A percentile compares a stretch with the other conserved stretches of the same genome.
Evolutionary conservation across 2,888 invertebrate genomes (phyloP).

Genomic region (Iselma pallidipennis): DNA sequence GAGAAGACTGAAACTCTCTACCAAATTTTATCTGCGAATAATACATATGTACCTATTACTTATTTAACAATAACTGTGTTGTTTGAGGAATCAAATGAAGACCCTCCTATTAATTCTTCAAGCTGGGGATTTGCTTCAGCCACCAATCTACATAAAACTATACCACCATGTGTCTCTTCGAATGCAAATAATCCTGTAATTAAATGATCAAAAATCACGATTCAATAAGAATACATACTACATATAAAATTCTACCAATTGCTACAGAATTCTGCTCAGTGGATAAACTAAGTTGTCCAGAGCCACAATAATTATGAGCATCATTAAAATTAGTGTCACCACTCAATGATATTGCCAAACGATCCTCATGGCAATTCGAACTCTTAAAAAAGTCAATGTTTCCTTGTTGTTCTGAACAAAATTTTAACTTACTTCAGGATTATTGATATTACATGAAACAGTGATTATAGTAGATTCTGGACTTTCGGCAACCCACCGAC

Average conservation of each 20-base stretch:
- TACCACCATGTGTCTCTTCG: not conserved
- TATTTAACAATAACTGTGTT: too few relatives aligned
- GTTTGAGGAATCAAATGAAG: too few relatives aligned
- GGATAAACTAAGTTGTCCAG: constrained; percentile 41
- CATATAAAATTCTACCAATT: constrained; percentile 31
- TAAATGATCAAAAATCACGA: not conserved
- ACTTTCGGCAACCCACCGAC: constrained; percentile 59
- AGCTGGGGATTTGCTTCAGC: too few relatives aligned
- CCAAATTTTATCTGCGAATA: too few relatives aligned
- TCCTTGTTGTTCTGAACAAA: not conserved
- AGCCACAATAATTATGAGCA: constrained; percentile 60
- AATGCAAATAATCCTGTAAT: constrained; percentile 6
- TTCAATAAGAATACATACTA: not conserved
- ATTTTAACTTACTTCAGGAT: constrained; percentile 56
- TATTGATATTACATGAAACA: constrained; percentile 56
- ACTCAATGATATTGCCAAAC: not conserved
- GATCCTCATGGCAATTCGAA: not conserved
- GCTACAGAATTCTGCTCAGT: constrained; percentile 34
- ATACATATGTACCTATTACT: too few relatives aligned
- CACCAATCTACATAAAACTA: too few relatives aligned
- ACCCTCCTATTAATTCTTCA: too few relatives aligned
- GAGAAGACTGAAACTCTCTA: too few relatives aligned
- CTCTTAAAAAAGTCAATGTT: not conserved
- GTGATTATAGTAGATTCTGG: constrained; percentile 56
- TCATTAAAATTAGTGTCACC: constrained; percentile 54